phyloP scores from a whole-genome alignment of 2,797 vertebrate species.

The Synanceia verrucosa region DNA sequence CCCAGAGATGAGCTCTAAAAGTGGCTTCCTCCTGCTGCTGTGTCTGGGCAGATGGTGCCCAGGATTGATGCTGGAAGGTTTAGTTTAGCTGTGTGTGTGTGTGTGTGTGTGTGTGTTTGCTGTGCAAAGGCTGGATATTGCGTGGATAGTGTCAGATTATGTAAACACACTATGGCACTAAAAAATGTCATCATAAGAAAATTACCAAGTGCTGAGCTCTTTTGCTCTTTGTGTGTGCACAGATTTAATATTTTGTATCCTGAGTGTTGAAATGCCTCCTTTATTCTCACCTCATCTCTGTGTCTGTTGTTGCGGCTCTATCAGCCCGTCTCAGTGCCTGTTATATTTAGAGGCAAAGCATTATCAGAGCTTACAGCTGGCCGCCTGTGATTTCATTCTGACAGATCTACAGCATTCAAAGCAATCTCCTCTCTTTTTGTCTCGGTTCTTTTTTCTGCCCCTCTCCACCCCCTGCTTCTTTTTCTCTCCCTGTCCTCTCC shows the following conservation, averaged over 20 bases:
- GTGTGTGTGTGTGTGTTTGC: neutral
- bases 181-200: constrained; percentile 31
- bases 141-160: constrained; percentile 20
- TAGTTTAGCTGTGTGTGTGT: constrained; percentile 4
- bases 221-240: constrained; percentile 7
- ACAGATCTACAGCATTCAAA: constrained; percentile 70
- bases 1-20: constrained; percentile 49
- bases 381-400: constrained; percentile 73
- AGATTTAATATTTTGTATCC: constrained; percentile 27
- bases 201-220: constrained; percentile 13
- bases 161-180: constrained; percentile 20
- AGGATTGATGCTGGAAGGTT: constrained; percentile 44
- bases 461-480: constrained; percentile 22
- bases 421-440: constrained; percentile 66
- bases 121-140: neutral
- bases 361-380: constrained; percentile 76
- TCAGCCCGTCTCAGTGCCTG: constrained; percentile 69
- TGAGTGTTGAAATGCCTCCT: constrained; percentile 11
- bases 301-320: constrained; percentile 56
- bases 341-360: constrained; percentile 76
- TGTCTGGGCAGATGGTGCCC: constrained; percentile 63
- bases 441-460: constrained; percentile 45
- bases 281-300: constrained; percentile 40
- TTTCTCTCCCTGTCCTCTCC: neutral
- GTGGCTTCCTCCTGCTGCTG: constrained; percentile 48